phyloP scores from a whole-genome alignment of 2,113 vertebrate genomes.

The Calidris pygmaea region DNA sequence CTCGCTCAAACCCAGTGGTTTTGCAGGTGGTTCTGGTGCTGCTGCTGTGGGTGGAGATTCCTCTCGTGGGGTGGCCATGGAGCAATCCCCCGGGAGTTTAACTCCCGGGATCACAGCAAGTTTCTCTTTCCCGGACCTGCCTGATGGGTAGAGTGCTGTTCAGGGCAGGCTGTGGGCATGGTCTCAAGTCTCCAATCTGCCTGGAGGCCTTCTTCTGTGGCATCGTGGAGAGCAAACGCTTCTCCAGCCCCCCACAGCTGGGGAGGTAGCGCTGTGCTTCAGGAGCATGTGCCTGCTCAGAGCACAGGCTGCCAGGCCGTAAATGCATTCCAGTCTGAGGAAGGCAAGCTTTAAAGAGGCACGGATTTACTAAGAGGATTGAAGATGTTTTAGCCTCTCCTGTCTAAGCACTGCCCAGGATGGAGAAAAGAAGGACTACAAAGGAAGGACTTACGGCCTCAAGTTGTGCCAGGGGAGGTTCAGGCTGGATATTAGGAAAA shows the following conservation, averaged over 20 bases:
- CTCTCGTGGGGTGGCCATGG: neutral
- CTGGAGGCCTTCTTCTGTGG: neutral
- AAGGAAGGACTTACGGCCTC: too few relatives aligned
- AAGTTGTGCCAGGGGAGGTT: too few relatives aligned
- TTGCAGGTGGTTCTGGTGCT: neutral
- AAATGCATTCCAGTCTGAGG: neutral
- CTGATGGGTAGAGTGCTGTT: neutral
- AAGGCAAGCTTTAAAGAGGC: neutral
- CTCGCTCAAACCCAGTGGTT: neutral
- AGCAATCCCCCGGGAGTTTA: neutral
- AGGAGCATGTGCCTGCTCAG: neutral
- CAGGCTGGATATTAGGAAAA: too few relatives aligned
- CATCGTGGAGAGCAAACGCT: neutral
- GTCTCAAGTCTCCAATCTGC: neutral
- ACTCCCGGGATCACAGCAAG: neutral
- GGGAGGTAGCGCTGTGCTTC: neutral
- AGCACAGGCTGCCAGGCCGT: neutral
- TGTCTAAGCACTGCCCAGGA: neutral
- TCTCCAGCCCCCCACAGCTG: neutral
- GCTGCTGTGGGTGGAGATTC: neutral
- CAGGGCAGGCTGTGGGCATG: neutral
- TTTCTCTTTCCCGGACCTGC: neutral
- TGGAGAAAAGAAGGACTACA: neutral
- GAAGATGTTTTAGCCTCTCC: neutral
- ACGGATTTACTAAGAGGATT: neutral